phyloP scores from a whole-genome alignment of 2,113 vertebrate genomes.

The Mellivora capensis region DNA sequence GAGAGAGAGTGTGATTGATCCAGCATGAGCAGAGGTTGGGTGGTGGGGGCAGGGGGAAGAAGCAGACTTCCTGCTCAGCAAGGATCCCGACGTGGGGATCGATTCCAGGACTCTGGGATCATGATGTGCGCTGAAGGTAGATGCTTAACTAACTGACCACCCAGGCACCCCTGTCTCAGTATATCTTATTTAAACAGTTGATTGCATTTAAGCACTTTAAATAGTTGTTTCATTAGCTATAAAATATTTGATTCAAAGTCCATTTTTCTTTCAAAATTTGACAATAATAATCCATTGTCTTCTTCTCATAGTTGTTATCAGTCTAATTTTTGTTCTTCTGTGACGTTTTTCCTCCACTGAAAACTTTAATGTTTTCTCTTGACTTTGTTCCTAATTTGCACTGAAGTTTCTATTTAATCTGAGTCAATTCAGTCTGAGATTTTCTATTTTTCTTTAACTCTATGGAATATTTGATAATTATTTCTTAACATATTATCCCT shows the following conservation, averaged over 20 bases:
- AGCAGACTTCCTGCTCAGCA: background rate
- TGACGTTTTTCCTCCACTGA: background rate
- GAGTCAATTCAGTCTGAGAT: background rate
- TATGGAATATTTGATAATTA: background rate
- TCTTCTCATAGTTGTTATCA: background rate
- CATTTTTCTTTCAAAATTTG: background rate
- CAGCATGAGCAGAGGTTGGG: background rate
- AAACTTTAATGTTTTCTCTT: background rate
- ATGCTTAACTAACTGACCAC: background rate
- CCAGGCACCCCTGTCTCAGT: background rate
- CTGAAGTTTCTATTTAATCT: background rate
- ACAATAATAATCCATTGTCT: background rate
- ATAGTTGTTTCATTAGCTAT: background rate
- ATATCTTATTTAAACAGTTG: background rate
- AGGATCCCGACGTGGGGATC: background rate
- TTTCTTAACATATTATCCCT: background rate
- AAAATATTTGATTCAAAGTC: background rate
- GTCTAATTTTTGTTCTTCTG: background rate
- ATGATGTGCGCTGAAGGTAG: background rate
- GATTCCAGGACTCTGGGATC: background rate
- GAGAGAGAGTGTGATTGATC: background rate
- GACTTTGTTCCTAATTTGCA: slow-evolving; percentile 5
- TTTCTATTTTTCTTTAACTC: background rate
- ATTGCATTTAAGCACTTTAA: slow-evolving; percentile 3
- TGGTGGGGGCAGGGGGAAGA: background rate